phyloP scores from a whole-genome alignment of 1,140 invertebrate genomes.

The Drosophila elegans region DNA sequence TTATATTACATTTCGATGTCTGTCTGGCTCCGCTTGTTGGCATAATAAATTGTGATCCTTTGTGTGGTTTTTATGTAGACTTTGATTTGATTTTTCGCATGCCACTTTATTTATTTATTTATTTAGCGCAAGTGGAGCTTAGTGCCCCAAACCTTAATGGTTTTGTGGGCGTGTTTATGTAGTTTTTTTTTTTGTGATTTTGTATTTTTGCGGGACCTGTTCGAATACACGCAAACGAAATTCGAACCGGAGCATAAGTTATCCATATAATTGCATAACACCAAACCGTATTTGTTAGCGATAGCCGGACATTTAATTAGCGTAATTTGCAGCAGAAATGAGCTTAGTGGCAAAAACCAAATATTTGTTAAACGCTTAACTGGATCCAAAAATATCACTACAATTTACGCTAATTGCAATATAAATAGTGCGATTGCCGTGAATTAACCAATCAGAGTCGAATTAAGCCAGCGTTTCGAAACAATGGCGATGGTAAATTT shows the following conservation, averaged over 20 bases:
- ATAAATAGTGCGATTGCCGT: slow-evolving; percentile 54
- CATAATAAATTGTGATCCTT: slow-evolving; percentile 78
- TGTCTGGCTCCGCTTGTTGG: slow-evolving; percentile 40
- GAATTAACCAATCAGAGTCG: slow-evolving; percentile 39
- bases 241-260: slow-evolving; percentile 35
- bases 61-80: slow-evolving; percentile 73
- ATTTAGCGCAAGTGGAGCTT: slow-evolving; percentile 68
- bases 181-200: too few species aligned
- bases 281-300: slow-evolving; percentile 41
- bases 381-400: slow-evolving; percentile 14
- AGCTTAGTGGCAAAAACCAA: slow-evolving; percentile 49
- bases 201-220: background rate
- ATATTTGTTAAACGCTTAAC: slow-evolving; percentile 56
- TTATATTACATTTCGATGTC: slow-evolving; percentile 70
- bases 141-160: background rate
- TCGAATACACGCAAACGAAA: slow-evolving; percentile 5
- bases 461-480: background rate
- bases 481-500: slow-evolving; percentile 14
- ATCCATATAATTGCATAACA: slow-evolving; percentile 39
- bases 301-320: slow-evolving; percentile 67
- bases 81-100: slow-evolving; percentile 77
- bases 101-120: slow-evolving; percentile 72
- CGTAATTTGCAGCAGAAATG: slow-evolving; percentile 47
- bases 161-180: background rate
- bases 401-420: slow-evolving; percentile 62